These are phyloP conservation scores for Chrysocyon brachyurus DNA, from an alignment of 2,797 vertebrate species.

Conservation along the genomic window DNA sequence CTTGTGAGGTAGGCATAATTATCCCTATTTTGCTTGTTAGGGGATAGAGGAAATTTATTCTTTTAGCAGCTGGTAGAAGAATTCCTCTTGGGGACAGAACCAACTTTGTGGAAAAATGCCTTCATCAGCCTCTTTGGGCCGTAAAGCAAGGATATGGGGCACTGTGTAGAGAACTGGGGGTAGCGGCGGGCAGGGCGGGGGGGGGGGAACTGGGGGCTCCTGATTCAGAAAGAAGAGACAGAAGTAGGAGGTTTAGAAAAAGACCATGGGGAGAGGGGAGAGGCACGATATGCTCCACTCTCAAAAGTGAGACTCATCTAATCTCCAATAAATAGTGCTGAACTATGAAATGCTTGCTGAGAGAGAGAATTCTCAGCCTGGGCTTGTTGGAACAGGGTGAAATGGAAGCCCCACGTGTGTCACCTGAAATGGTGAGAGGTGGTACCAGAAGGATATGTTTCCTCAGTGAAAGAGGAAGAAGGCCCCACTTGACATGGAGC, in stretches of 20 bases:
- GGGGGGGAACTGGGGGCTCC: not conserved
- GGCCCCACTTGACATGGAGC: not conserved
- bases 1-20: not conserved
- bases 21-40: slow-evolving; percentile 34
- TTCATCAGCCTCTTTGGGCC: not conserved
- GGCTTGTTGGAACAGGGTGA: not conserved
- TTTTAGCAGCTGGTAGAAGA: slow-evolving; percentile 18
- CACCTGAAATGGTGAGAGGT: not conserved
- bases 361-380: slow-evolving; percentile 24
- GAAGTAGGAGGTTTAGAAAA: not conserved
- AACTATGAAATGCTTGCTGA: not conserved
- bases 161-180: not conserved
- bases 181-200: too few species aligned
- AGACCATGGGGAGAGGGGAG: not conserved
- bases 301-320: not conserved
- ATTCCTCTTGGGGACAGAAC: slow-evolving; percentile 14
- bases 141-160: not conserved
- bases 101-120: not conserved
- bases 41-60: not conserved
- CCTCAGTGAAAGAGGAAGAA: slow-evolving; percentile 5
- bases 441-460: not conserved
- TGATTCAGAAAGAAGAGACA: not conserved
- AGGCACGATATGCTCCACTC: not conserved
- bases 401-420: not conserved
- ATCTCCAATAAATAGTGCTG: not conserved